phyloP scores from a whole-genome alignment of 1,140 invertebrate genomes.

The Protaetia brevitarsis region DNA sequence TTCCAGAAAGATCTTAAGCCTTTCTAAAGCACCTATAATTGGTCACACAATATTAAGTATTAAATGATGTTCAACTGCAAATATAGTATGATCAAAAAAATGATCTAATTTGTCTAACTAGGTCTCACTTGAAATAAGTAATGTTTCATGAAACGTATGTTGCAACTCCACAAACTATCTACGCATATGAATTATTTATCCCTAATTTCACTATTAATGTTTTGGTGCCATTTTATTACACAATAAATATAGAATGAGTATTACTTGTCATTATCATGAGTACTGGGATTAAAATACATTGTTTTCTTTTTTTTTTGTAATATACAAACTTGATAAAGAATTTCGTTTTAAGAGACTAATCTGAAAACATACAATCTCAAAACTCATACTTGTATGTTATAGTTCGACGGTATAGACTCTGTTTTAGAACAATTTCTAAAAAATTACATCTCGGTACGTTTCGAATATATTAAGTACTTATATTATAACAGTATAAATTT shows the following conservation, averaged over 20 bases:
- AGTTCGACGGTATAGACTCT: not conserved
- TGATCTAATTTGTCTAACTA: no score
- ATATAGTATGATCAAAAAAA: no score
- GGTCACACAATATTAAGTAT: no score
- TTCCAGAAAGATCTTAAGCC: no score
- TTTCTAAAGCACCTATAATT: no score
- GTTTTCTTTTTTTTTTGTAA: not conserved
- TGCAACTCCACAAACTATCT: no score
- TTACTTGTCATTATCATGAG: slow-evolving; percentile 5
- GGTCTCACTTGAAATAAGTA: no score
- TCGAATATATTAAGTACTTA: slow-evolving; percentile 7
- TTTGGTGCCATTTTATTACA: not conserved
- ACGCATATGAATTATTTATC: no score
- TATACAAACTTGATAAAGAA: not conserved
- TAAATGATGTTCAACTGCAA: no score
- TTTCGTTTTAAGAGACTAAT: not conserved
- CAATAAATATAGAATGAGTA: slow-evolving; percentile 1
- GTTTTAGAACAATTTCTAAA: not conserved
- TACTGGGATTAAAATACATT: slow-evolving; percentile 9
- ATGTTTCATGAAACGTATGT: no score
- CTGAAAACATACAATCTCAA: not conserved
- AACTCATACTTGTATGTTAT: not conserved
- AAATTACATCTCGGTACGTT: not conserved
- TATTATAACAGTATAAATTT: no score
- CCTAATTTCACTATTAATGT: not conserved